Evolutionary conservation across 1,140 invertebrate genomes (phyloP).

Genomic region (Lethrus apterus): DNA sequence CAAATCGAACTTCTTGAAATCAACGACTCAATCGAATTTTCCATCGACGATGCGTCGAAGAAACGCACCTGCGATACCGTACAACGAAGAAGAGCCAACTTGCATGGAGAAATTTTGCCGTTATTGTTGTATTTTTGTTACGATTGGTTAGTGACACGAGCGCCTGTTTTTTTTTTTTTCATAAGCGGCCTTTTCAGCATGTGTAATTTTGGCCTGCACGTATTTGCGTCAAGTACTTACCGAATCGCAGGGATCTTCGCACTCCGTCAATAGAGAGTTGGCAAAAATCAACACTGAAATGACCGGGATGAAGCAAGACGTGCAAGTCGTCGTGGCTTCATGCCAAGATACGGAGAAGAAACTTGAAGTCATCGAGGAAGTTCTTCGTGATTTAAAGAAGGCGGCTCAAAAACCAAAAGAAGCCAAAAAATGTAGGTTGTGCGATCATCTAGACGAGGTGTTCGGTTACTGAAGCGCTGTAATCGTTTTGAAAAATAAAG

Average conservation of each 20-base stretch:
- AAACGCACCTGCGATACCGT: background rate
- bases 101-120: conserved; percentile 2
- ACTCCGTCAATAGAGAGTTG: background rate
- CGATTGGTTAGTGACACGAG: conserved; percentile 5
- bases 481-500: no score
- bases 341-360: conserved; percentile 5
- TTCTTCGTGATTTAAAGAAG: conserved; percentile 7
- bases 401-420: background rate
- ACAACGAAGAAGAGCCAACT: background rate
- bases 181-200: background rate
- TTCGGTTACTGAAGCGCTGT: no score
- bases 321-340: background rate
- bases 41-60: conserved; percentile 4
- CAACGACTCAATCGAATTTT: no score
- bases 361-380: conserved; percentile 3
- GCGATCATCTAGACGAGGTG: background rate
- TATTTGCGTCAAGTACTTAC: background rate
- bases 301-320: background rate
- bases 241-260: background rate
- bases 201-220: conserved; percentile 3
- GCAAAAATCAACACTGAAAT: background rate
- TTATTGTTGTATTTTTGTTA: background rate
- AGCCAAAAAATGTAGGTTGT: conserved; percentile 1
- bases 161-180: no score
- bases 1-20: background rate